Base-by-base conservation (phyloP, 1,140 invertebrate species). In the Bombus haemorrhoidalis region DNA sequence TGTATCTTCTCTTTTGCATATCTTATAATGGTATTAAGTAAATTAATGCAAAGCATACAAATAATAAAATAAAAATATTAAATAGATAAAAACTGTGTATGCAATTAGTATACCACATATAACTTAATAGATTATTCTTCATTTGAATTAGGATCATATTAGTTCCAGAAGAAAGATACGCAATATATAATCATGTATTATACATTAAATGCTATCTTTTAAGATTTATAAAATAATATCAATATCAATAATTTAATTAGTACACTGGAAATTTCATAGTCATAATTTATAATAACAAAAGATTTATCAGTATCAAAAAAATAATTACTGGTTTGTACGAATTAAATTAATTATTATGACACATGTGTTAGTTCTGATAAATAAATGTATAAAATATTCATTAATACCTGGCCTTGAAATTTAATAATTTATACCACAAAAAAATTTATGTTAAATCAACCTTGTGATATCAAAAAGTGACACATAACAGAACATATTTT, bases 11-110 rank as follows among this genome's bases (percentile, higher is more conserved):
- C 3, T 66, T 53, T 41, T 37, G 18, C 9, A n/a, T 34, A 82
- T 47, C 12, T 66, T 34, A 28, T 34, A 15, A 82, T 64, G 25
- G 47, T 12, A 47, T 74, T 62, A 37, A 43, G 25, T 39, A 66
- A 79, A 68, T 22, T 18, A 53, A 53, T 53, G 6, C 0, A 22
- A 43, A 41, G 53, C 39, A 62, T 73, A 41, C 8, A 41, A 73
- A 73, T n/a, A n/a, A 71, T 59, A 28, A 71, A 34, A 41, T 47
- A 66, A 84, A 76, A 39, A 76, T 22, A 57, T 59, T 18, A 59
- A n/a, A 41, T 28, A 41, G 37, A 77, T 41, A 47, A 28, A 77
- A 59, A 18, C 25, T 41, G 13, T 39, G 13, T 39, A 32, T 22
- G 13, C 59, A 64, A 59, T 12, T 78, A 53, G 10, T 13, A 53